A percentile compares a stretch with the other conserved stretches of the same genome.
These are phyloP conservation scores for Diplazon laetatorius DNA, from an alignment of 2,888 invertebrate genomes.

Conservation along the genomic window DNA sequence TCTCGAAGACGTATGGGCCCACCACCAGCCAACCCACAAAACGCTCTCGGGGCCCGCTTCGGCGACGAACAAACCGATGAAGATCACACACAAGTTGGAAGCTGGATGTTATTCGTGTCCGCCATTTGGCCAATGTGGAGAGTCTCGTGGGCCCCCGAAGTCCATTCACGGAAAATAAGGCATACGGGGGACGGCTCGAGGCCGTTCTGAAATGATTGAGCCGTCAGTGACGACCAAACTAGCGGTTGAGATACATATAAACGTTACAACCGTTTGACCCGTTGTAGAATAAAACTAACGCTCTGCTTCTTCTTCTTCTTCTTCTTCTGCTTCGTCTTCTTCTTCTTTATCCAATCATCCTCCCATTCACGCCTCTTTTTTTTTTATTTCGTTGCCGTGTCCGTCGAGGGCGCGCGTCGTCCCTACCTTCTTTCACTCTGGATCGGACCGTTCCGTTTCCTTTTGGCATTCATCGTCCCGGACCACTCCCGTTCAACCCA, in stretches of 20 bases:
- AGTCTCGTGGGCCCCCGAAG: slow-evolving; percentile 16
- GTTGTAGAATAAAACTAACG: slow-evolving; percentile 48
- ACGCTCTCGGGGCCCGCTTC: not conserved
- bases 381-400: too few relatives aligned
- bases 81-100: slow-evolving; percentile 6
- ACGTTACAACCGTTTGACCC: not conserved
- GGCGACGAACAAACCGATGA: slow-evolving; percentile 18
- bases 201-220: too few relatives aligned
- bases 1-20: not conserved
- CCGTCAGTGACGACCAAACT: slow-evolving; percentile 11
- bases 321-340: too few relatives aligned
- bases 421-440: slow-evolving; percentile 48
- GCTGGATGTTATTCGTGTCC: slow-evolving; percentile 11
- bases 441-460: slow-evolving; percentile 30
- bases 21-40: not conserved
- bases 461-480: slow-evolving; percentile 7
- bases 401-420: slow-evolving; percentile 50
- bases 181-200: not conserved
- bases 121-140: slow-evolving; percentile 38
- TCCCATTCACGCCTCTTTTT: slow-evolving; percentile 77
- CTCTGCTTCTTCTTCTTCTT: too few relatives aligned
- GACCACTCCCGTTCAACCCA: slow-evolving; percentile 47
- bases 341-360: slow-evolving; percentile 81
- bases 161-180: slow-evolving; percentile 17
- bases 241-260: not conserved